A percentile compares a stretch with the other conserved stretches of the same genome.
These are phyloP conservation scores for Eriocheir sinensis DNA, from an alignment of 1,140 invertebrate species.

Conservation along the genomic window DNA sequence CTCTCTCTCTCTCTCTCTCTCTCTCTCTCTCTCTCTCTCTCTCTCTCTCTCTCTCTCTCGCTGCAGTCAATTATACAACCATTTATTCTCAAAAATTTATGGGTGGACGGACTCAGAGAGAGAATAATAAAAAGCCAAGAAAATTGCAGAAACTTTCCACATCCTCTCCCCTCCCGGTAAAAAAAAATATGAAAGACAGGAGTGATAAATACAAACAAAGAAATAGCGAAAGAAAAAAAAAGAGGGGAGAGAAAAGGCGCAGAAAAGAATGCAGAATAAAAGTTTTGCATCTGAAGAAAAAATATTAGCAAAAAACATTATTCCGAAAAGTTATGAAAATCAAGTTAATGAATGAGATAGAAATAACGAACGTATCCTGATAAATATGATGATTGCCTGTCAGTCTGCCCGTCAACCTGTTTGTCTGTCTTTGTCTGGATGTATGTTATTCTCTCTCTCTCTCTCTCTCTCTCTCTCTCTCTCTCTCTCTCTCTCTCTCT, in stretches of 20 bases:
- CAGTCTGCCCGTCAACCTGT: no score
- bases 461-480: no score
- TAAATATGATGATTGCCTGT: no score
- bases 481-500: neutral
- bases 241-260: neutral
- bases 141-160: neutral
- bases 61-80: neutral
- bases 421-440: no score
- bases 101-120: neutral
- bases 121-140: neutral
- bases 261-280: no score
- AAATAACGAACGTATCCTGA: no score
- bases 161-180: neutral
- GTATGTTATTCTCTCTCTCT: neutral
- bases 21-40: no score
- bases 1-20: no score
- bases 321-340: no score
- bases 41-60: no score
- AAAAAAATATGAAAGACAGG: no score
- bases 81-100: constrained; percentile 1
- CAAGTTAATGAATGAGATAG: no score
- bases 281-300: neutral
- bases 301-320: neutral
- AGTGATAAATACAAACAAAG: neutral
- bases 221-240: neutral